Percentiles rank a stretch among this genome's conserved stretches.
Evolutionary conservation across 2,113 vertebrate genomes (phyloP).

Genomic region (Tautogolabrus adspersus): DNA sequence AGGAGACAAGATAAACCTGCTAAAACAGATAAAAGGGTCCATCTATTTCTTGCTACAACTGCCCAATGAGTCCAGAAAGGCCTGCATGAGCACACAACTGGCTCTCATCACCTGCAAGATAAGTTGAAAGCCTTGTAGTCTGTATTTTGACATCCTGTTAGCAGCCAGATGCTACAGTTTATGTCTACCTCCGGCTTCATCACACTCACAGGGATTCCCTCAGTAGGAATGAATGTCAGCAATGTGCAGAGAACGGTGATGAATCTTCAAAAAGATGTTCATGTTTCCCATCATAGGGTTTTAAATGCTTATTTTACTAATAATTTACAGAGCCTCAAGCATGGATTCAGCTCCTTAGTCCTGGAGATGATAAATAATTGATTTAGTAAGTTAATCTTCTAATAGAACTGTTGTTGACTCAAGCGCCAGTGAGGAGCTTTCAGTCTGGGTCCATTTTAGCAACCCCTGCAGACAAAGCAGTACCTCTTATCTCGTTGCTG

Average conservation of each 20-base stretch:
- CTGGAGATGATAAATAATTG: no score
- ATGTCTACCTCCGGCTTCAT: constrained; percentile 55
- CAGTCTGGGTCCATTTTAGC: no score
- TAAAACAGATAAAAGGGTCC: not conserved
- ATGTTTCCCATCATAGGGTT: no score
- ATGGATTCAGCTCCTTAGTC: no score
- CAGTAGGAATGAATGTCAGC: constrained; percentile 72
- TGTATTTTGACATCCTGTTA: constrained; percentile 68
- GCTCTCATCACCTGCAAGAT: constrained; percentile 40
- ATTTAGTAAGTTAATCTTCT: no score
- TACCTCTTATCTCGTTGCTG: no score
- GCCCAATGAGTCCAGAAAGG: constrained; percentile 44
- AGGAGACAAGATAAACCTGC: not conserved
- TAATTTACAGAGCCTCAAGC: no score
- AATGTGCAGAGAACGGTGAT: constrained; percentile 56
- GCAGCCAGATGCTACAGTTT: constrained; percentile 65
- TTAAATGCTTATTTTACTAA: no score
- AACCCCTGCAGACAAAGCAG: no score
- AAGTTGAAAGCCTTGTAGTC: constrained; percentile 32
- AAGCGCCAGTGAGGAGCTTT: no score
- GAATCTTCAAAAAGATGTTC: no score
- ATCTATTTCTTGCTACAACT: constrained; percentile 9
- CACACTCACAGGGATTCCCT: constrained; percentile 67
- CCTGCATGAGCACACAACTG: not conserved
- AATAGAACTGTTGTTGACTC: no score